These are phyloP conservation scores for Elmis aenea DNA, from an alignment of 2,888 invertebrate species.

Conservation along the genomic window DNA sequence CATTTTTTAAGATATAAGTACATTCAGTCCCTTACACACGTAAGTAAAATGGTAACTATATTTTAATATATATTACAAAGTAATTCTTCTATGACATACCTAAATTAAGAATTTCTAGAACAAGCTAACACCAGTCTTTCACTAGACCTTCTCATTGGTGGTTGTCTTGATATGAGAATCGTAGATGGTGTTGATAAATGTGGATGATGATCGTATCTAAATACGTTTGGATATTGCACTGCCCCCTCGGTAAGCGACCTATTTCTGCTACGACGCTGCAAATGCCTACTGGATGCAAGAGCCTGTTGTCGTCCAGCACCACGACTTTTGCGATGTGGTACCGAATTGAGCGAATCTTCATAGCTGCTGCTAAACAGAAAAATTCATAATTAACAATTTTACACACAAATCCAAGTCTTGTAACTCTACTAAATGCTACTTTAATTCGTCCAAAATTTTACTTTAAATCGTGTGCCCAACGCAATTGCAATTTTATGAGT, in stretches of 20 bases:
- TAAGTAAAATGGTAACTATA: too few species aligned
- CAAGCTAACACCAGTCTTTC: too few species aligned
- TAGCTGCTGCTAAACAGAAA: constrained; percentile 51
- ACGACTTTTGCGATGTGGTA: constrained; percentile 52
- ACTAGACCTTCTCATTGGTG: constrained; percentile 1
- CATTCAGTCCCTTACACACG: too few species aligned
- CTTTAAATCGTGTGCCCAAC: too few species aligned
- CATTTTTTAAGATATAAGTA: too few species aligned
- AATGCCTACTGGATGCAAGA: constrained; percentile 6
- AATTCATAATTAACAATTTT: neutral
- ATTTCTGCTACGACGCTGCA: constrained; percentile 14
- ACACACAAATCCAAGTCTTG: too few species aligned
- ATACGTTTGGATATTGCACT: constrained; percentile 6
- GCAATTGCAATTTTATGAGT: too few species aligned
- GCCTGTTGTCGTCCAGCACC: constrained; percentile 10
- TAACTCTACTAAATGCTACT: too few species aligned
- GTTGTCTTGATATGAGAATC: neutral
- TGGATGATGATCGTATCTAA: constrained; percentile 10
- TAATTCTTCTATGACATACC: too few species aligned
- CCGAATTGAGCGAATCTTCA: constrained; percentile 73
- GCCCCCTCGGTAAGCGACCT: constrained; percentile 13
- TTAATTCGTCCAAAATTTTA: too few species aligned
- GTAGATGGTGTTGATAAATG: neutral
- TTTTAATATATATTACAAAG: too few species aligned
- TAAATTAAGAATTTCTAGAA: too few species aligned